A percentile compares a stretch with the other conserved stretches of the same genome.
These are phyloP conservation scores for Zaprionus obscuricornis DNA, from an alignment of 2,888 invertebrate species.

Conservation along the genomic window DNA sequence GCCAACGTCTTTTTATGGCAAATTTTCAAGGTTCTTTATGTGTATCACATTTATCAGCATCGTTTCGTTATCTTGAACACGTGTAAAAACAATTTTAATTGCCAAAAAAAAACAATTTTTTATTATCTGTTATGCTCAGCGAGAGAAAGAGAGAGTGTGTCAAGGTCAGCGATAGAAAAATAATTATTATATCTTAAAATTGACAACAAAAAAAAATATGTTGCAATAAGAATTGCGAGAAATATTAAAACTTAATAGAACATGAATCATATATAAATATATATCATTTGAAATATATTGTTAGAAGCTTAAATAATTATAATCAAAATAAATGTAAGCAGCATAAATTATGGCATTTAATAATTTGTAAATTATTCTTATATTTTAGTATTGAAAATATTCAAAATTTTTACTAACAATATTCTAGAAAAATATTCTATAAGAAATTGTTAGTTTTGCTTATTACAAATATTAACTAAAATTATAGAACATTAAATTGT, in stretches of 20 bases:
- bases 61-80: conserved; percentile 41
- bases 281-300: too few relatives aligned
- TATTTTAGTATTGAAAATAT: too few relatives aligned
- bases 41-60: conserved; percentile 25
- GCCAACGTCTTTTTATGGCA: conserved; percentile 22
- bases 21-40: conserved; percentile 27
- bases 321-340: too few relatives aligned
- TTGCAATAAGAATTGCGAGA: too few relatives aligned
- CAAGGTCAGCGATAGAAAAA: conserved; percentile 29
- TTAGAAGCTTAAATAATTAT: too few relatives aligned
- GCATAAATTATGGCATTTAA: too few relatives aligned
- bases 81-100: conserved; percentile 5
- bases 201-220: too few relatives aligned
- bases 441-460: not conserved
- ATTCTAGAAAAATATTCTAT: not conserved
- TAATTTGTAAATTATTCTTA: too few relatives aligned
- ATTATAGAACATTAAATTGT: not conserved
- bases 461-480: not conserved
- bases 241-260: too few relatives aligned
- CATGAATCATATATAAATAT: too few relatives aligned
- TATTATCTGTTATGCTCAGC: conserved; percentile 1
- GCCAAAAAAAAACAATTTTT: conserved; percentile 22
- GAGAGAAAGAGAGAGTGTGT: too few relatives aligned
- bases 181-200: not conserved
- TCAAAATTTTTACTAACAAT: not conserved